Evolutionary conservation across 2,888 invertebrate species (phyloP).

Genomic region (Piscicola geometra): DNA sequence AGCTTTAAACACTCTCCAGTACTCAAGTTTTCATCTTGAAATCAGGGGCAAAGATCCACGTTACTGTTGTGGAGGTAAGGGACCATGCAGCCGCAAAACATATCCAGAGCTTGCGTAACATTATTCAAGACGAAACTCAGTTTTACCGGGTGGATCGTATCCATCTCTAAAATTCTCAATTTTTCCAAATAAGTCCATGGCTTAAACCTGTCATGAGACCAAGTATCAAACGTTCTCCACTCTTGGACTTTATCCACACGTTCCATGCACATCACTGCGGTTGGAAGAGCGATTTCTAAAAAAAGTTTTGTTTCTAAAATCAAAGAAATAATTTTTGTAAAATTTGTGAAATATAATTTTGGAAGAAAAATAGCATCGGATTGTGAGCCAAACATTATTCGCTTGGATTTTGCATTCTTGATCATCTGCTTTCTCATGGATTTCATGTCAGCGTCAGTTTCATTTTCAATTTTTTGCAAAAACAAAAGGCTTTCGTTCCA

Average conservation of each 20-base stretch:
- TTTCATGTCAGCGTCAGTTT: background rate
- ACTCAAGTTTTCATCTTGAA: too few species aligned
- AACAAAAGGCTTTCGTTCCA: background rate
- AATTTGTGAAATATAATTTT: background rate
- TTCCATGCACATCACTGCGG: background rate
- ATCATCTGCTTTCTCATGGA: background rate
- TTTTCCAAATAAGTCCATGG: background rate
- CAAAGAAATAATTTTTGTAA: background rate
- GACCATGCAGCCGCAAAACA: background rate
- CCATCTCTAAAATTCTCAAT: background rate
- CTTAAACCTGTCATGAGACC: background rate
- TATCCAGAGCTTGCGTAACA: background rate
- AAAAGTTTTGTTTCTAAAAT: background rate
- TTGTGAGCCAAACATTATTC: background rate
- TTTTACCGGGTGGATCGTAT: background rate
- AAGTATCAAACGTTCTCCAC: background rate
- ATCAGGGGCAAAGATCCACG: background rate
- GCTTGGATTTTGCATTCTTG: background rate
- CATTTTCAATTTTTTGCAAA: background rate
- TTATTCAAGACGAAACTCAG: background rate
- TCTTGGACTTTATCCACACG: background rate
- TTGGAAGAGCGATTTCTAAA: conserved; percentile 7
- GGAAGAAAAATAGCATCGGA: background rate
- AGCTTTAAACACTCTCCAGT: too few species aligned
- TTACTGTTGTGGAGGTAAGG: background rate